Evolutionary conservation across 2,888 invertebrate species (phyloP).

Genomic region (Ptycholaimellus sp.): DNA sequence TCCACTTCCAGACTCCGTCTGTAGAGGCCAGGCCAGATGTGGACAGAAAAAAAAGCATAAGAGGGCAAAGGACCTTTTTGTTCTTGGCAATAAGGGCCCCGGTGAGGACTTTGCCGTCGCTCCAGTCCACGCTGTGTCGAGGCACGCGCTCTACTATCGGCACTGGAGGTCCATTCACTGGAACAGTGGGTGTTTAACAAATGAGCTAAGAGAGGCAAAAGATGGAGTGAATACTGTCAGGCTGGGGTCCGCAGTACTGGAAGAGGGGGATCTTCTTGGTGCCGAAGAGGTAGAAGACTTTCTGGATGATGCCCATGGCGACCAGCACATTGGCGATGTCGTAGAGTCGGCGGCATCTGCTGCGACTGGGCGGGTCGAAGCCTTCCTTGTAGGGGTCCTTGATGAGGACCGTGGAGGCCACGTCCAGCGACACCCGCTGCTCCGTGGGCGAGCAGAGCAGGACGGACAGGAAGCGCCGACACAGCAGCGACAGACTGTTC

Average conservation of each 20-base stretch:
- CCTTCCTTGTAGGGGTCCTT: slow-evolving; percentile 22
- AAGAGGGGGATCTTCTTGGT: slow-evolving; percentile 26
- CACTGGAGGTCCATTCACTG: not conserved
- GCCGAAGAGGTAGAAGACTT: slow-evolving; percentile 33
- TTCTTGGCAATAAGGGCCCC: no score
- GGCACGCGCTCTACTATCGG: not conserved
- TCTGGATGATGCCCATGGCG: slow-evolving; percentile 46
- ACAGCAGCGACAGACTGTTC: slow-evolving; percentile 21
- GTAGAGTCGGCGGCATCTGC: slow-evolving; percentile 39
- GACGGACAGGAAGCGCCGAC: slow-evolving; percentile 23
- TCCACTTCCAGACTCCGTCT: not conserved
- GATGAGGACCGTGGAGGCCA: slow-evolving; percentile 21
- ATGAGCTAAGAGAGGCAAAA: no score
- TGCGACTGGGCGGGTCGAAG: slow-evolving; percentile 21
- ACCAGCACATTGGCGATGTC: slow-evolving; percentile 54
- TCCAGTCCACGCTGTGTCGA: not conserved
- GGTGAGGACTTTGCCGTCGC: no score
- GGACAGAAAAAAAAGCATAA: not conserved
- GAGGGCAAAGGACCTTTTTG: not conserved
- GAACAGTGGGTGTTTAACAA: not conserved
- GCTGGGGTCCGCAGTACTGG: slow-evolving; percentile 23
- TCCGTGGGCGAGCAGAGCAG: slow-evolving; percentile 17
- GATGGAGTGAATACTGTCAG: no score
- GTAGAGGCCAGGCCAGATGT: not conserved
- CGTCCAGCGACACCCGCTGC: slow-evolving; percentile 20